These are phyloP conservation scores for Tachycineta bicolor DNA, from an alignment of 2,113 vertebrate species.

Conservation along the genomic window DNA sequence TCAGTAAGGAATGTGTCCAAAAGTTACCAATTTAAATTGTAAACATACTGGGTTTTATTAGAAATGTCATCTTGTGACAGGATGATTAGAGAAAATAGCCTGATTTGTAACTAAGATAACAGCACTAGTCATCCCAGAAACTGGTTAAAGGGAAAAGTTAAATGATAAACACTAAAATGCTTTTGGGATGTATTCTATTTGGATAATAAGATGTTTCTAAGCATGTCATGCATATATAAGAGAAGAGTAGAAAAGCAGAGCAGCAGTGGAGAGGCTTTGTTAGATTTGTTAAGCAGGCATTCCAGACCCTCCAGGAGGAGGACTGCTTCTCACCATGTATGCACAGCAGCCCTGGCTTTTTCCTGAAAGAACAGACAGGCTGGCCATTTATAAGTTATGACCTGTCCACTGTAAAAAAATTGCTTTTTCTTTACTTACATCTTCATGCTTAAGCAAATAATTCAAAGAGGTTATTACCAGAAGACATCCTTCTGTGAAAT, in stretches of 20 bases:
- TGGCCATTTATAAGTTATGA: background rate
- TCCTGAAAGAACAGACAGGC: background rate
- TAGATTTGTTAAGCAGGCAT: background rate
- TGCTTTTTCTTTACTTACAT: background rate
- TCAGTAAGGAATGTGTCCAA: background rate
- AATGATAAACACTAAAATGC: background rate
- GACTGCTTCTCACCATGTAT: background rate
- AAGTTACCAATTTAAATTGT: background rate
- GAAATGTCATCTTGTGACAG: background rate
- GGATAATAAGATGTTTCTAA: background rate
- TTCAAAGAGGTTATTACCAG: background rate
- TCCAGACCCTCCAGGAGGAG: background rate
- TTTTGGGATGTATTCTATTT: background rate
- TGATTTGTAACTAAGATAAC: background rate
- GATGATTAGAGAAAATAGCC: background rate
- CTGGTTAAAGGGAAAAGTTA: background rate
- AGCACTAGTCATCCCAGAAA: background rate
- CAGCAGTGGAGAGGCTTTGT: background rate
- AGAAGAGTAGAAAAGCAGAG: background rate
- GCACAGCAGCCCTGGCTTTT: background rate
- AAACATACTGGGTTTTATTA: background rate
- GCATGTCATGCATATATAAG: accelerated
- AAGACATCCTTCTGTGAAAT: background rate
- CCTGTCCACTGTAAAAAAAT: background rate
- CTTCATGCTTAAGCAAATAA: background rate